These are phyloP conservation scores for Campoletis sonorensis DNA, from an alignment of 1,140 invertebrate species.

Conservation along the genomic window DNA sequence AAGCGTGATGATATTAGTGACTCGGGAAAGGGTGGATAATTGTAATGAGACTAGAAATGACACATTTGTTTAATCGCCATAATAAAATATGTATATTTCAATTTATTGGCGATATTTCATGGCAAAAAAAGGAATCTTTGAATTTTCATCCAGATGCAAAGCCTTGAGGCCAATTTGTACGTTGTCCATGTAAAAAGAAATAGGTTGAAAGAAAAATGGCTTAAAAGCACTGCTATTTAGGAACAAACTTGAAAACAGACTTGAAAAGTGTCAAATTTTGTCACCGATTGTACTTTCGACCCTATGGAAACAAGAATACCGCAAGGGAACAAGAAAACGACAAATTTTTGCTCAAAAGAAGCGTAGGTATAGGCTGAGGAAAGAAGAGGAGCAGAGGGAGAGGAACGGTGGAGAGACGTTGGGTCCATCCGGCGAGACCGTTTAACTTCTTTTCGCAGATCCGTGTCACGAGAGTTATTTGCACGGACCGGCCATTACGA, in stretches of 20 bases:
- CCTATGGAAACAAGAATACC: neutral
- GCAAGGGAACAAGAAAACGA: neutral
- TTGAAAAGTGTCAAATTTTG: slow-evolving; percentile 37
- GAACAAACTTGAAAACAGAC: too few species aligned
- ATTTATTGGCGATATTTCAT: too few species aligned
- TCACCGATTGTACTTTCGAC: neutral
- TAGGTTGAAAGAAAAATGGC: too few species aligned
- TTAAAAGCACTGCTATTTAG: too few species aligned
- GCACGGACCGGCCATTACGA: slow-evolving; percentile 42
- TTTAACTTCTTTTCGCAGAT: slow-evolving; percentile 47
- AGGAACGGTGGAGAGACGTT: neutral
- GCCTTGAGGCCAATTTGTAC: too few species aligned
- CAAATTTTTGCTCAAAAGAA: neutral
- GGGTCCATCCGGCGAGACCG: slow-evolving; percentile 32
- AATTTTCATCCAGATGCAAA: too few species aligned
- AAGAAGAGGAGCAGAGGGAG: neutral
- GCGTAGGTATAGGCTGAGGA: neutral
- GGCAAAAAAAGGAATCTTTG: too few species aligned
- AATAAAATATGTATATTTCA: too few species aligned
- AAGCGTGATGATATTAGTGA: slow-evolving; percentile 53
- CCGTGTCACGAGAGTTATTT: slow-evolving; percentile 46
- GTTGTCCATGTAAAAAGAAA: too few species aligned
- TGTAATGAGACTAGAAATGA: too few species aligned
- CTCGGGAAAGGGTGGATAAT: slow-evolving; percentile 40
- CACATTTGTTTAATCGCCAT: too few species aligned